Percentiles rank a stretch among this genome's conserved stretches.
These are phyloP conservation scores for Osmoderma eremita DNA, from an alignment of 2,888 invertebrate genomes.

Conservation along the genomic window DNA sequence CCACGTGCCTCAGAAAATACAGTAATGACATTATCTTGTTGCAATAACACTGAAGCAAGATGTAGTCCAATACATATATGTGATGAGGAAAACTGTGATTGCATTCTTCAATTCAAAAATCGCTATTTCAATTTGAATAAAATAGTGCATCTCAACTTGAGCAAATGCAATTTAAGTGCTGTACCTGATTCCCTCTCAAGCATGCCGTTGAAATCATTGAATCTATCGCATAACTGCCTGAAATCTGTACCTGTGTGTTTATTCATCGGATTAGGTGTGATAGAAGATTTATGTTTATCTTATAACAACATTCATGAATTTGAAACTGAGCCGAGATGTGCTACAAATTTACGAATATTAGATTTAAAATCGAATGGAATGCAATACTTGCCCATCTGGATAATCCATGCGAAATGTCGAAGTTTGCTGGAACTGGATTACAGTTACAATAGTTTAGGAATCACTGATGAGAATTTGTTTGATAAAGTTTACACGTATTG, in stretches of 20 bases:
- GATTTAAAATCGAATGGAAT: constrained; percentile 24
- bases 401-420: constrained; percentile 17
- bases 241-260: constrained; percentile 18
- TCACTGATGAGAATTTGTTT: constrained; percentile 21
- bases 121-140: not conserved
- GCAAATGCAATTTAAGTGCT: constrained; percentile 5
- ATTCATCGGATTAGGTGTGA: constrained; percentile 6
- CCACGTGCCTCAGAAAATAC: no score
- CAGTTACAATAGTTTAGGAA: constrained; percentile 23
- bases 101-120: constrained; percentile 6
- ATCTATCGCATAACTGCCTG: constrained; percentile 27
- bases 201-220: constrained; percentile 16
- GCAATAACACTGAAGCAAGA: no score
- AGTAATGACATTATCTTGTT: no score
- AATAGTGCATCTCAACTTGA: constrained; percentile 13
- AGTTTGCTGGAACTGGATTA: constrained; percentile 30
- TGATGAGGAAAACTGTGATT: not conserved
- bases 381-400: constrained; percentile 32
- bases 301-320: constrained; percentile 30
- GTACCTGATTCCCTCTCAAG: constrained; percentile 23
- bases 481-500: constrained; percentile 2
- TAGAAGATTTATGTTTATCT: constrained; percentile 27
- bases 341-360: constrained; percentile 15
- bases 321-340: constrained; percentile 31
- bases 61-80: not conserved